Percentiles rank a stretch among this genome's conserved stretches.
Evolutionary conservation across 1,140 invertebrate genomes (phyloP).

Genomic region (Aphelenchoides avenae): DNA sequence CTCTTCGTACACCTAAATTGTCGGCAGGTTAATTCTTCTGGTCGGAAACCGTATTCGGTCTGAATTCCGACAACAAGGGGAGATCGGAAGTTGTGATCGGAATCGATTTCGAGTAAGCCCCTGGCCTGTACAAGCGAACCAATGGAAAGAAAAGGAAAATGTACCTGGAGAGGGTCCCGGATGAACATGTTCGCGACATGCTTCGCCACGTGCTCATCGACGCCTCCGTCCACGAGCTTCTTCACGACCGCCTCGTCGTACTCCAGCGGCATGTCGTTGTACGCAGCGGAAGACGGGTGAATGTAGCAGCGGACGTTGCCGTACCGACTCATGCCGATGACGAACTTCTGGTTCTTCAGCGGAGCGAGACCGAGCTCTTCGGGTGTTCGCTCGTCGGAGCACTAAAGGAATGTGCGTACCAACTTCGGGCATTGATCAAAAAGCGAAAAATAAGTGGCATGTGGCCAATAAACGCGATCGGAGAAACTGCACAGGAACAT

Average conservation of each 20-base stretch:
- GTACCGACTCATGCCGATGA: constrained; percentile 90
- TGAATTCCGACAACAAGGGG: no score
- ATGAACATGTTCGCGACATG: constrained; percentile 98
- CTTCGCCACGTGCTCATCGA: constrained; percentile 70
- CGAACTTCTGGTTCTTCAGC: constrained; percentile 69
- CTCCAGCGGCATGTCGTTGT: constrained; percentile 83
- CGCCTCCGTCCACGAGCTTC: constrained; percentile 73
- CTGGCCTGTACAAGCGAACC: no score
- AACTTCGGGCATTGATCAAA: no score
- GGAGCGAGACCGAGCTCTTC: constrained; percentile 79
- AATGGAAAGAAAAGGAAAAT: no score
- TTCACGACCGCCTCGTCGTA: constrained; percentile 79
- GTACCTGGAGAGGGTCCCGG: constrained; percentile 77
- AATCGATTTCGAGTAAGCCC: no score
- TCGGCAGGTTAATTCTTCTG: neutral
- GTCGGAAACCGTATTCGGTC: no score
- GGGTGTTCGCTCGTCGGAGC: constrained; percentile 87
- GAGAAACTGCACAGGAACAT: no score
- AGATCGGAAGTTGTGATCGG: no score
- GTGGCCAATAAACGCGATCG: no score
- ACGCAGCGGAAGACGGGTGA: constrained; percentile 77
- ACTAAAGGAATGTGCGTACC: constrained; percentile 44
- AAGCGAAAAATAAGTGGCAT: no score
- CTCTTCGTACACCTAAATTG: constrained; percentile 77
- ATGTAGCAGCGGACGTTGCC: constrained; percentile 96